A percentile compares a stretch with the other conserved stretches of the same genome.
These are phyloP conservation scores for Turritopsis rubra DNA, from an alignment of 30 jellyfish, hydroid and myxozoan species.

Conservation along the genomic window DNA sequence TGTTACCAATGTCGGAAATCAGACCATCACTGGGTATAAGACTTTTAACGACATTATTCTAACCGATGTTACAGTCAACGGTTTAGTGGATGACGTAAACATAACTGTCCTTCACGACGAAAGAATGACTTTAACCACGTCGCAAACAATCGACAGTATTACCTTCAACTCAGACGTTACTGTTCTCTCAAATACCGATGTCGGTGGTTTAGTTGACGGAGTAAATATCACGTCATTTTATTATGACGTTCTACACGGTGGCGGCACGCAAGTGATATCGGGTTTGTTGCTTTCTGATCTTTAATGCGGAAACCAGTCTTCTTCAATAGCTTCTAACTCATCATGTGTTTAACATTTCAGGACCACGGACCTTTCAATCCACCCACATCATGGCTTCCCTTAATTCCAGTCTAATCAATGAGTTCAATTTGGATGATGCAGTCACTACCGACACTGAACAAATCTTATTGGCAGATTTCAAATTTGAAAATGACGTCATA, in stretches of 20 bases:
- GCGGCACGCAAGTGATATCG: conserved; percentile 41
- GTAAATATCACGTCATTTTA: conserved; percentile 55
- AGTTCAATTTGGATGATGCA: conserved; percentile 48
- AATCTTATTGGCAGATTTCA: conserved; percentile 31
- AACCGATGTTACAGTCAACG: conserved; percentile 38
- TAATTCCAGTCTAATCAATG: conserved; percentile 44
- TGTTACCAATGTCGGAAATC: conserved; percentile 27
- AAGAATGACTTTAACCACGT: conserved; percentile 28
- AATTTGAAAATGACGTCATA: conserved; percentile 27
- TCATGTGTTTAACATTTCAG: conserved; percentile 11
- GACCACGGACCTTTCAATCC: conserved; percentile 30
- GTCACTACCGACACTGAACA: conserved; percentile 64
- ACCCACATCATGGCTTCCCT: conserved; percentile 18
- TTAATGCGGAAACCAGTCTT: background rate
- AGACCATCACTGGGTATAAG: conserved; percentile 41
- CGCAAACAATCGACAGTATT: conserved; percentile 41
- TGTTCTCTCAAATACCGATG: conserved; percentile 37
- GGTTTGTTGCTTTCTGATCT: conserved; percentile 24
- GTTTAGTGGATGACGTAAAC: conserved; percentile 51
- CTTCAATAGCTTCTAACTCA: background rate
- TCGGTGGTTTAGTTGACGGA: conserved; percentile 70
- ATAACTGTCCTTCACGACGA: conserved; percentile 38
- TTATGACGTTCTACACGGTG: conserved; percentile 44
- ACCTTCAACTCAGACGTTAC: conserved; percentile 48
- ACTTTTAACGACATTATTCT: conserved; percentile 23